Conservation (phyloP, 2,113 vertebrate species). For the Taxidea taxus region DNA sequence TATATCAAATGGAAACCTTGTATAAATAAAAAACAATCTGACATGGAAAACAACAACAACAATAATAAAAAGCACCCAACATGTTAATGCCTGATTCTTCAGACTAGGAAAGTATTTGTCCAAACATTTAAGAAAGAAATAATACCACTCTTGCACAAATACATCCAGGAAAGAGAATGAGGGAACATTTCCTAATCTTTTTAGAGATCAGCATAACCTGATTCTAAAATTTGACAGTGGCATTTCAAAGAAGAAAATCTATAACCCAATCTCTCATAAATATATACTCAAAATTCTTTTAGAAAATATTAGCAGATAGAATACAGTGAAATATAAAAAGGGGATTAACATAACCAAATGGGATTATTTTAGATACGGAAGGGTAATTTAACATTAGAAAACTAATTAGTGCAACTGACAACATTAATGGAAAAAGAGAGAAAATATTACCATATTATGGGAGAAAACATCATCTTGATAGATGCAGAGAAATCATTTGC, state of each 20-base stretch:
- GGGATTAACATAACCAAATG: neutral
- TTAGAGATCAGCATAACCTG: neutral
- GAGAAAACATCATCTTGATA: neutral
- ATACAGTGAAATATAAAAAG: neutral
- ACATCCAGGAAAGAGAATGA: neutral
- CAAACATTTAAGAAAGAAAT: neutral
- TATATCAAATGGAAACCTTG: neutral
- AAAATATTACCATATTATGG: neutral
- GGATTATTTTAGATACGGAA: neutral
- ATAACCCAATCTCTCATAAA: neutral
- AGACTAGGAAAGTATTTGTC: neutral
- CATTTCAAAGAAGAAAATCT: neutral
- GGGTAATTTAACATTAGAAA: neutral
- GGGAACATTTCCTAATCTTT: neutral
- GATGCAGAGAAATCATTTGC: neutral
- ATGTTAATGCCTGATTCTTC: neutral
- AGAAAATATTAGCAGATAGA: neutral
- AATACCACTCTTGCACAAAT: neutral
- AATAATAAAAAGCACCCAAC: neutral
- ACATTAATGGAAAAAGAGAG: neutral
- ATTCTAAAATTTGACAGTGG: neutral
- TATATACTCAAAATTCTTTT: neutral
- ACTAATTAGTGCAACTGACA: neutral
- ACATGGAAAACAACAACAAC: neutral
- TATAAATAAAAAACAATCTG: neutral